Conservation (phyloP, 2,888 invertebrate species). For the Diaphora mendica region DNA sequence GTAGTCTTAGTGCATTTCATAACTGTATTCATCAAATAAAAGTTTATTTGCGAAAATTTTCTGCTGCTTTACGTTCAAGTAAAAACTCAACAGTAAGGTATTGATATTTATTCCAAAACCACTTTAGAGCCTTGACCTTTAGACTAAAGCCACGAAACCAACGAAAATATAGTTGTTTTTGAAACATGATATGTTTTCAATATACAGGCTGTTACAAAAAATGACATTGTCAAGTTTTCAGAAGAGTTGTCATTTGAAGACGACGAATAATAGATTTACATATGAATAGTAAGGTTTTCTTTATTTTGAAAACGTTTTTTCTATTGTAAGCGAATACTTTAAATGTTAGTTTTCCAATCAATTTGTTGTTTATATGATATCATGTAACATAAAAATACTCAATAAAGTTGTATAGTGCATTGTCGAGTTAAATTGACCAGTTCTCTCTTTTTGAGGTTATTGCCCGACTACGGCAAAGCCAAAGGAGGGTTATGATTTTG, state of each 20-base stretch:
- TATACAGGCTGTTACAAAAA: not conserved
- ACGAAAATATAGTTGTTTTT: not conserved
- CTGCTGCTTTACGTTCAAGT: not conserved
- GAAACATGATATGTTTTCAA: not conserved
- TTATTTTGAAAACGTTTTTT: too few species aligned
- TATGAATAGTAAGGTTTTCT: not conserved
- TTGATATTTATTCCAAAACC: constrained; percentile 39
- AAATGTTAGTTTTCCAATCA: too few species aligned
- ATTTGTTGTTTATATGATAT: too few species aligned
- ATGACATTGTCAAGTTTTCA: not conserved
- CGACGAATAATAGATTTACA: not conserved
- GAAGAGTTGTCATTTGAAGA: not conserved
- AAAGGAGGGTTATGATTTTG: too few species aligned
- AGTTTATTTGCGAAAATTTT: not conserved
- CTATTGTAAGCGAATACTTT: too few species aligned
- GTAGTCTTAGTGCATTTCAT: not conserved
- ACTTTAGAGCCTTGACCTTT: constrained; percentile 33
- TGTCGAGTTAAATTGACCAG: too few species aligned
- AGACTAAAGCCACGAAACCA: constrained; percentile 15
- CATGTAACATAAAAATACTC: too few species aligned
- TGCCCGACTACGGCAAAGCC: too few species aligned
- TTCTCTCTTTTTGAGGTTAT: too few species aligned
- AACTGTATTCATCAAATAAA: not conserved
- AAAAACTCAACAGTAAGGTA: constrained; percentile 1
- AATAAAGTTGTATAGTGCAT: too few species aligned